phyloP scores from a whole-genome alignment of 2,113 vertebrate genomes.

The Lepidothrix coronata region DNA sequence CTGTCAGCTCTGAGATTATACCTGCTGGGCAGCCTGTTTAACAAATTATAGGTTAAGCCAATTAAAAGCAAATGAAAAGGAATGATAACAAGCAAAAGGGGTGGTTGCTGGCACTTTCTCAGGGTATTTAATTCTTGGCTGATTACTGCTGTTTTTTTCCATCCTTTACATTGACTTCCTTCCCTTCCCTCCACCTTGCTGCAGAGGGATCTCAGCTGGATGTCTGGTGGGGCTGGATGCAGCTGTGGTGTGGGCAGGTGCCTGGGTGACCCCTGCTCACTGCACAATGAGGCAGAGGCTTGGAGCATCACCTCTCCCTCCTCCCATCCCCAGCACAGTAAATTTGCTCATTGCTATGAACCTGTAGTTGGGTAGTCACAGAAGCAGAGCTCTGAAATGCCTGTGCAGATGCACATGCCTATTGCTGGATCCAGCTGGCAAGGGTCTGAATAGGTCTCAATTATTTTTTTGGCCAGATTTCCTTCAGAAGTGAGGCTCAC shows the following conservation, averaged over 20 bases:
- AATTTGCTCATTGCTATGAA: background rate
- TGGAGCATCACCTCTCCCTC: background rate
- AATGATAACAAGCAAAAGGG: background rate
- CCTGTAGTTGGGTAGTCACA: accelerated
- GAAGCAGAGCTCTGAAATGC: background rate
- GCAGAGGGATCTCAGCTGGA: background rate
- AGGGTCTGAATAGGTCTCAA: background rate
- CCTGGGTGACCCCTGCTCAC: background rate
- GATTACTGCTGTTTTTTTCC: background rate
- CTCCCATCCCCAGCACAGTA: background rate
- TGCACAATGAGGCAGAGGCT: background rate
- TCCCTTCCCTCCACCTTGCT: background rate
- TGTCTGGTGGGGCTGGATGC: background rate
- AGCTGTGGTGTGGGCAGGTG: accelerated
- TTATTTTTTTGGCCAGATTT: background rate
- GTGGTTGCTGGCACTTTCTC: background rate
- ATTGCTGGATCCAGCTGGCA: background rate
- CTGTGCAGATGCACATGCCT: background rate
- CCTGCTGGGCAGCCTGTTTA: background rate
- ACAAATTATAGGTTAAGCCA: background rate
- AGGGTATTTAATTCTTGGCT: background rate
- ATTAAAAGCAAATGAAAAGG: background rate
- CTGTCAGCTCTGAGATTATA: background rate
- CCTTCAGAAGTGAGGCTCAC: background rate
- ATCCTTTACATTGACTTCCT: background rate